A percentile compares a stretch with the other conserved stretches of the same genome.
Conservation (phyloP, 2,797 vertebrate genomes). For the Urocyon cinereoargenteus region DNA sequence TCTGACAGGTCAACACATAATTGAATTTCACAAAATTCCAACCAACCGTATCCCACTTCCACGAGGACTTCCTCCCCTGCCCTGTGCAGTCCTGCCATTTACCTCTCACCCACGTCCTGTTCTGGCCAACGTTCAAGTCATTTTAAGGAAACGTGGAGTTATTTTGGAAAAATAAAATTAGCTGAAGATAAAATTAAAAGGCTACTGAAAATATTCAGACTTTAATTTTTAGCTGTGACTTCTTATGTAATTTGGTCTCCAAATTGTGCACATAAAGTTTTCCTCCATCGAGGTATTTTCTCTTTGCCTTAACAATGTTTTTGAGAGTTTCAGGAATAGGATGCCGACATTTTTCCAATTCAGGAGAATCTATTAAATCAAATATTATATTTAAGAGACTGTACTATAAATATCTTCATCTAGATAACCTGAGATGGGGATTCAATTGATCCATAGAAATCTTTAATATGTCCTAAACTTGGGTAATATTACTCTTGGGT, state of each 20-base stretch:
- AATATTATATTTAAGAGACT: neutral
- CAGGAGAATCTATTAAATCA: neutral
- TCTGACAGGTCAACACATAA: neutral
- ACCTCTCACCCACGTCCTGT: neutral
- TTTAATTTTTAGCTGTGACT: neutral
- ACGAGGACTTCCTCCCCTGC: accelerated
- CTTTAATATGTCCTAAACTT: accelerated
- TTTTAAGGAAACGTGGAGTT: neutral
- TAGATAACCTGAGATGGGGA: neutral
- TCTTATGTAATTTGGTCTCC: neutral
- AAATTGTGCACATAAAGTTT: neutral
- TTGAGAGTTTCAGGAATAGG: neutral
- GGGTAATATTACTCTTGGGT: too few relatives aligned
- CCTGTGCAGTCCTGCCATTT: accelerated
- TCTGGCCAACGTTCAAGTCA: neutral
- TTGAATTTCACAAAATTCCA: neutral
- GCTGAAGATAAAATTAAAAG: neutral
- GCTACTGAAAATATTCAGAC: neutral
- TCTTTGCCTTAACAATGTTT: neutral
- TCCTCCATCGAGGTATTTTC: neutral
- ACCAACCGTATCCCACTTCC: accelerated
- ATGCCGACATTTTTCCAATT: neutral
- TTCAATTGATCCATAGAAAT: neutral
- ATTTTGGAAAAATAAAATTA: neutral
- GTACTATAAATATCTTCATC: neutral